These are phyloP conservation scores for Martes martes DNA, from an alignment of 2,113 vertebrate genomes.

Conservation along the genomic window DNA sequence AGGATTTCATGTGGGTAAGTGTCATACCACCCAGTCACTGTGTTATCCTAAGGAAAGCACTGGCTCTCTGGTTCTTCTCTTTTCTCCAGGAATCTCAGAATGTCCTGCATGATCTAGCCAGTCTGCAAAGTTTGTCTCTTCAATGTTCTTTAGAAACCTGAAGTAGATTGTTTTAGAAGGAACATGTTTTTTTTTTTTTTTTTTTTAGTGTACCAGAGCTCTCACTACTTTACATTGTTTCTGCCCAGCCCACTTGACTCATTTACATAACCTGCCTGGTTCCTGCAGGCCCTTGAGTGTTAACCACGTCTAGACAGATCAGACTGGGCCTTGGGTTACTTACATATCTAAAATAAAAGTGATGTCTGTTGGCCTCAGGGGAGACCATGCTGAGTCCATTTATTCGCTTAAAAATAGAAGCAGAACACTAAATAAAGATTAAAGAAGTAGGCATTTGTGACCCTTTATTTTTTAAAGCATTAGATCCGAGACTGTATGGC, in stretches of 20 bases:
- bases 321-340: neutral
- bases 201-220: neutral
- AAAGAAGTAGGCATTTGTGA: conserved; percentile 31
- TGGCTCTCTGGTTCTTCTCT: neutral
- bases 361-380: conserved; percentile 36
- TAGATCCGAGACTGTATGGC: neutral
- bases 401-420: conserved; percentile 49
- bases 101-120: neutral
- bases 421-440: conserved; percentile 39
- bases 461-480: neutral
- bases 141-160: neutral
- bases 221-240: neutral
- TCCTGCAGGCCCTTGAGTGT: neutral
- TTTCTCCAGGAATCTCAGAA: neutral
- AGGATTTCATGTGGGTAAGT: neutral
- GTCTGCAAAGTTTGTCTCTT: neutral
- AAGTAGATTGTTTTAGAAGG: neutral
- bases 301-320: conserved; percentile 47
- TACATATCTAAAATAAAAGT: conserved; percentile 41
- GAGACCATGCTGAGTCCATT: conserved; percentile 29
- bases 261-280: neutral
- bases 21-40: neutral
- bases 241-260: neutral
- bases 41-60: neutral
- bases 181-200: neutral